Conservation (phyloP, 2,797 vertebrate species). For the Hydrophis major region DNA sequence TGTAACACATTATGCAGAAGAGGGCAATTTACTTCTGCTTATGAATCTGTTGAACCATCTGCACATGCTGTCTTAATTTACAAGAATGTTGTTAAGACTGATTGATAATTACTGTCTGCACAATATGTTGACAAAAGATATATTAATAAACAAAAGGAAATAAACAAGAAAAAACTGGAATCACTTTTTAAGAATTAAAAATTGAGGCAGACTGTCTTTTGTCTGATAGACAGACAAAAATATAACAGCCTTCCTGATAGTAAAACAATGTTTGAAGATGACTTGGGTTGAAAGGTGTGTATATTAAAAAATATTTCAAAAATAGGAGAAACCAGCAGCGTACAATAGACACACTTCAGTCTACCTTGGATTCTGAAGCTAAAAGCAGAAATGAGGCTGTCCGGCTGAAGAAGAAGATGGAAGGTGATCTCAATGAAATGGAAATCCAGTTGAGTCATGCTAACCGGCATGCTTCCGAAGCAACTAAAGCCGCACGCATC, state of each 20-base stretch:
- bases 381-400: slow-evolving; percentile 67
- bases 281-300: neutral
- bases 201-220: neutral
- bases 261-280: neutral
- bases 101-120: slow-evolving; percentile 32
- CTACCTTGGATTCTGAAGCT: slow-evolving; percentile 69
- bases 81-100: slow-evolving; percentile 21
- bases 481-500: slow-evolving; percentile 58
- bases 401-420: slow-evolving; percentile 70
- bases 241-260: neutral
- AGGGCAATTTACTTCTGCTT: slow-evolving; percentile 41
- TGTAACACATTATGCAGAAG: slow-evolving; percentile 6
- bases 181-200: neutral
- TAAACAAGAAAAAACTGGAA: slow-evolving; percentile 14
- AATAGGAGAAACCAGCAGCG: slow-evolving; percentile 71
- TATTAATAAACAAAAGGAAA: slow-evolving; percentile 38
- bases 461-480: slow-evolving; percentile 60
- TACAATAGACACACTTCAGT: slow-evolving; percentile 68
- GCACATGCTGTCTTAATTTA: slow-evolving; percentile 36
- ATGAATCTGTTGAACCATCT: slow-evolving; percentile 31
- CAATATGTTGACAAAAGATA: slow-evolving; percentile 39
- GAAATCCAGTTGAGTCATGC: slow-evolving; percentile 68
- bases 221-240: neutral
- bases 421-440: slow-evolving; percentile 69
- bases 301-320: slow-evolving; percentile 35